phyloP scores from a whole-genome alignment of 2,888 invertebrate species.

The Macrophya alboannulata region DNA sequence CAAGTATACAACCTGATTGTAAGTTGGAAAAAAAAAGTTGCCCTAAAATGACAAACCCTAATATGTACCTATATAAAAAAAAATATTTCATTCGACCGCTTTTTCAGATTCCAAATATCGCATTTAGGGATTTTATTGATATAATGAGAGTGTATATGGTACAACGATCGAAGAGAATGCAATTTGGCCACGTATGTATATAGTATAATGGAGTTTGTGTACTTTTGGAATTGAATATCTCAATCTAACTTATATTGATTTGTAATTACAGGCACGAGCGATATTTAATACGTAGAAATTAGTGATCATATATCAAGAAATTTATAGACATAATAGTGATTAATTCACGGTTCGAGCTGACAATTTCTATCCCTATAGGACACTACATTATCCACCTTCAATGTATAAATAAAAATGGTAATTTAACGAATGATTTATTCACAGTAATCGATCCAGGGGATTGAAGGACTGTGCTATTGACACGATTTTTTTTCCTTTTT shows the following conservation, averaged over 20 bases:
- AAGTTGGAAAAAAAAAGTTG: too few species aligned
- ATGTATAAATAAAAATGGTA: too few species aligned
- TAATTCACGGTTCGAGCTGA: neutral
- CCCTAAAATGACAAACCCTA: too few species aligned
- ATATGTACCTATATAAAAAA: too few species aligned
- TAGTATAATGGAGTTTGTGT: neutral
- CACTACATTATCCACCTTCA: too few species aligned
- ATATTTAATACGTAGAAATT: neutral
- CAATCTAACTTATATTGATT: slow-evolving; percentile 3
- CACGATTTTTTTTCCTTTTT: too few species aligned
- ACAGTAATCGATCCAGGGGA: too few species aligned
- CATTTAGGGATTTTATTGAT: neutral
- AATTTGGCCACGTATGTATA: neutral
- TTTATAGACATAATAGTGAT: neutral
- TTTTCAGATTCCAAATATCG: neutral
- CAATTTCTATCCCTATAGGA: neutral
- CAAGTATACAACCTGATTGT: too few species aligned
- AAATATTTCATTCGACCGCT: too few species aligned
- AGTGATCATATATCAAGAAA: neutral
- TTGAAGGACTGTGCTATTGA: too few species aligned
- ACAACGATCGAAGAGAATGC: neutral
- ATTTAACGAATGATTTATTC: too few species aligned
- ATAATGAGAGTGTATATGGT: neutral
- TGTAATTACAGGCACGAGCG: neutral
- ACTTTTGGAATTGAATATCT: neutral